Base-by-base conservation (phyloP, 2,113 vertebrate genomes). In the Heterochromis multidens region DNA sequence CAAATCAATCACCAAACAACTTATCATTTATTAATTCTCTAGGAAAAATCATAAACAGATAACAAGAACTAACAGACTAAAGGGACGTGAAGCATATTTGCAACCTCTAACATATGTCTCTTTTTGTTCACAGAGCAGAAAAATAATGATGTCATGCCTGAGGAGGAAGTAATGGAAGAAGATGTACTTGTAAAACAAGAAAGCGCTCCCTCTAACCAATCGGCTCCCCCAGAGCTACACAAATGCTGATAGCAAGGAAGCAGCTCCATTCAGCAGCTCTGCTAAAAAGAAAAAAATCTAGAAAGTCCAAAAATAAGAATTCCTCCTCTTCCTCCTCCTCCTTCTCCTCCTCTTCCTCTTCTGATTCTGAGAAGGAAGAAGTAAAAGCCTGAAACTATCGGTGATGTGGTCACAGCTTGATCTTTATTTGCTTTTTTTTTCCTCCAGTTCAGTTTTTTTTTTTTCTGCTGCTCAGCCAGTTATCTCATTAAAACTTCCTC, bases 361-460 rank as follows among this genome's bases (percentile, higher is more conserved):
- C 88, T 8, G 79, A 84, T 5, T 88, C 90, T 1, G 77, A 91
- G 6, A 56, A 88, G 6, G 84, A 93, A 78, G 76, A 90, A 13
- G 2, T n/a, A 84, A 84, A 86, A 82, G 21, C 13, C 25, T 1
- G 62, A 87, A 13, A 70, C 40, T 3, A 23, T 80, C 27, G 8
- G 1, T 1, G 7, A 84, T 65, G 1, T 4, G 6, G 5, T 49
- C 13, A 31, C 67, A 87, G 67, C 37, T 80, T 93, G 70, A 87
- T 67, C 8, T 25, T 4, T 5, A 52, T 7, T 27, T 17, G 25
- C 1, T 5, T 8, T 25, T 0, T 33, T n/a, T 61, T 17, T 1
- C 10, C 37, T 11, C 37, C 63, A 67, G n/a, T 25, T 43, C 0
- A 3, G 25, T 25, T 40, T 52, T 23, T 33, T 40, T 65, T 43